Conservation (phyloP, 2,797 vertebrate species). For the Telmatherina bonti region DNA sequence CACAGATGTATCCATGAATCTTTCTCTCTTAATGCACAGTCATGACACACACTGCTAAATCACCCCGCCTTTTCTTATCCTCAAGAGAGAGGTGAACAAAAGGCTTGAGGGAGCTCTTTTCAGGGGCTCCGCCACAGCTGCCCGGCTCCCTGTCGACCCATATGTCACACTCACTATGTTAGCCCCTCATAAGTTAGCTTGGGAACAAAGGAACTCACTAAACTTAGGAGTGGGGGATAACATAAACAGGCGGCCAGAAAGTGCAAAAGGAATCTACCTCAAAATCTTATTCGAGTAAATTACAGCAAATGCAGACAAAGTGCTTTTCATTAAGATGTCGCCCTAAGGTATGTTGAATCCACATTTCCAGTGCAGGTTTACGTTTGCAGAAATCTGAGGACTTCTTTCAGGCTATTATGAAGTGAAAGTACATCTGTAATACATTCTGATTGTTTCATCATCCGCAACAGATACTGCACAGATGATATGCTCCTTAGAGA, state of each 20-base stretch:
- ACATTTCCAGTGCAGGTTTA: constrained; percentile 9
- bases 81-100: constrained; percentile 73
- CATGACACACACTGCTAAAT: constrained; percentile 53
- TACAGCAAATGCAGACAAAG: constrained; percentile 50
- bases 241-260: constrained; percentile 49
- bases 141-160: constrained; percentile 63
- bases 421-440: neutral
- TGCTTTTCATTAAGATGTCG: constrained; percentile 54
- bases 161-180: constrained; percentile 76
- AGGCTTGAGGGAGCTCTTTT: constrained; percentile 68
- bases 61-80: constrained; percentile 56
- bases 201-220: constrained; percentile 62
- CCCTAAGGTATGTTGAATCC: constrained; percentile 11
- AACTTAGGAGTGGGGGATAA: constrained; percentile 48
- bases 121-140: constrained; percentile 75
- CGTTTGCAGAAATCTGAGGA: constrained; percentile 14
- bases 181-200: constrained; percentile 67
- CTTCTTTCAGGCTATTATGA: constrained; percentile 32
- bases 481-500: constrained; percentile 89
- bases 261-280: constrained; percentile 54
- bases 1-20: neutral
- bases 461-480: constrained; percentile 85
- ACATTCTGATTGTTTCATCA: neutral
- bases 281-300: constrained; percentile 72
- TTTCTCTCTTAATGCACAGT: constrained; percentile 30